phyloP scores from a whole-genome alignment of 2,113 vertebrate genomes.

The Leptodactylus fuscus region DNA sequence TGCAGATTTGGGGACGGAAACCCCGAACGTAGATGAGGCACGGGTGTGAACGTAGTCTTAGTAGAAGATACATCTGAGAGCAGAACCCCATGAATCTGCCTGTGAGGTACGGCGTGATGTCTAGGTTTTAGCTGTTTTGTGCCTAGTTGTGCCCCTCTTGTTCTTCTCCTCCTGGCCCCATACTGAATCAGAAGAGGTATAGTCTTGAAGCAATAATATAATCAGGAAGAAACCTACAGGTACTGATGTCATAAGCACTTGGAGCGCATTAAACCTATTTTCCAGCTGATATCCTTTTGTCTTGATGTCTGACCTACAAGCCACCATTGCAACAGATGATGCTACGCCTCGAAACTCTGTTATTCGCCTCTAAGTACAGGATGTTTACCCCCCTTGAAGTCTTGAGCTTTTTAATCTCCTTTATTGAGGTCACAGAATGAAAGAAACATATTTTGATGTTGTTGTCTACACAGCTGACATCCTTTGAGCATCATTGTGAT shows the following conservation, averaged over 20 bases:
- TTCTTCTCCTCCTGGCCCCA: too few species aligned
- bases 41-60: too few species aligned
- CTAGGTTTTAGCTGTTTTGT: not conserved
- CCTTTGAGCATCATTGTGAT: constrained; percentile 63
- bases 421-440: constrained; percentile 73
- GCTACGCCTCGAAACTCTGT: not conserved
- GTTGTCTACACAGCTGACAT: constrained; percentile 59
- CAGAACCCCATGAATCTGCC: not conserved
- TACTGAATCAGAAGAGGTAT: too few species aligned
- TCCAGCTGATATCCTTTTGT: not conserved
- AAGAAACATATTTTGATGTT: constrained; percentile 66
- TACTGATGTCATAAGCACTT: too few species aligned
- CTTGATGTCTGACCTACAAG: not conserved
- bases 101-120: not conserved
- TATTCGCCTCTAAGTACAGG: not conserved
- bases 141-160: not conserved
- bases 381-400: not conserved
- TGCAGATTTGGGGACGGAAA: too few species aligned
- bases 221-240: too few species aligned
- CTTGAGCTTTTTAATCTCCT: constrained; percentile 59
- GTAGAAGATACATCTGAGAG: not conserved
- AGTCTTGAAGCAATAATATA: too few species aligned
- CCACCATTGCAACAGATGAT: not conserved
- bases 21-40: too few species aligned
- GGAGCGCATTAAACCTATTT: not conserved